Evolutionary conservation across 1,140 invertebrate species (phyloP), one percentile per base, ranked within the genome.

Genomic region (Aphelenchoides besseyi): DNA sequence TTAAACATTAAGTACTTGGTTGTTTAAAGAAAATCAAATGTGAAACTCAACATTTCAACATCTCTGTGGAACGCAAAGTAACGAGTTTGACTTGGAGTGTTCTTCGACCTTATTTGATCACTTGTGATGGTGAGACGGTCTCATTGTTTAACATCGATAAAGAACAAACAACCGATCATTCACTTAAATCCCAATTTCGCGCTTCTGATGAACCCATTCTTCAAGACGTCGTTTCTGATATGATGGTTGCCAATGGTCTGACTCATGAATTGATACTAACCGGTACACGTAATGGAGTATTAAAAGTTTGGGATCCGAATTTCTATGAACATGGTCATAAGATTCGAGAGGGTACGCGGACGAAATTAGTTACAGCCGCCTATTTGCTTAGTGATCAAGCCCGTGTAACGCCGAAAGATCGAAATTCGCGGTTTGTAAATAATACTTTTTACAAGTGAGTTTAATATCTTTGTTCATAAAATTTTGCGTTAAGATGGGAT

Each of bases 281-380:
- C 23, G 79, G 81, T 16, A 70, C 79, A 2, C 28, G 61, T 2
- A 76, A 83, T 59, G 80, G 80, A 2, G 33, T 82, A 8, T 29
- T 82, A 18, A 70, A 79, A 16, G 73, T 81, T 1, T 82, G 82
- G 82, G 80, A 82, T 72, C 79, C 79, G 16, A 67, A 48, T 32
- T 80, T 80, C 55, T 67, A 52, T 68, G 73, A 71, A 59, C 79
- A 79, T 64, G 71, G 32, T 41, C 75, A 76, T 64, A 59, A 70
- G n/a, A 73, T 72, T 16, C 12, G 32, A n/a, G 66, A 28, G 36
- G 32, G 37, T 66, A 53, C 28, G 23, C 48, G 48, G 18, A 23
- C 79, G 37, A 80, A 80, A 36, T 63, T 81, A 57, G 53, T 81
- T 37, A 82, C 81, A 12, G 68, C 81, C 8, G 66, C 77, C 28